Conservation (phyloP, 2,797 vertebrate genomes). For the Brachyalestes nurse region DNA sequence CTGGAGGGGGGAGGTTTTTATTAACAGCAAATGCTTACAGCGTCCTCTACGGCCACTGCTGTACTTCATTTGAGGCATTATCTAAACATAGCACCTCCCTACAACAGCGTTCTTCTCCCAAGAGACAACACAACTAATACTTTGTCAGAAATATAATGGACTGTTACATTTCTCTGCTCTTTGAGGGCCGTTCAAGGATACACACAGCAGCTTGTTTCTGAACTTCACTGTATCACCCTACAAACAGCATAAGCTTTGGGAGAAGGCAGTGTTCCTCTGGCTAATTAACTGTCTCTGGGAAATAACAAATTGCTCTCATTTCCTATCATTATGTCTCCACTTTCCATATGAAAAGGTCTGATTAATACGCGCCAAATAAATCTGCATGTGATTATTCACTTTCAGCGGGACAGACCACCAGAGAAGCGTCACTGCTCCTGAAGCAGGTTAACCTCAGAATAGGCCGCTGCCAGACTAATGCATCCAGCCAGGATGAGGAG, state of each 20-base stretch:
- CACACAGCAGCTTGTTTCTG: neutral
- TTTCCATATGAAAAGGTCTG: constrained; percentile 26
- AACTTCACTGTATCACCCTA: neutral
- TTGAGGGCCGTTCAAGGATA: constrained; percentile 20
- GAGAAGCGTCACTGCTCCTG: neutral
- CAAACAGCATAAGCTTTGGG: neutral
- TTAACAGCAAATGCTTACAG: neutral
- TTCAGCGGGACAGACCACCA: neutral
- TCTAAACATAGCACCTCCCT: constrained; percentile 26
- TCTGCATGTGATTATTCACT: constrained; percentile 19
- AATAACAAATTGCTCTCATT: constrained; percentile 4
- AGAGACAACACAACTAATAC: constrained; percentile 6
- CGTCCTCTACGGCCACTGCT: neutral
- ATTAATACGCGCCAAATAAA: constrained; percentile 3
- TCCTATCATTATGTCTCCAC: constrained; percentile 13
- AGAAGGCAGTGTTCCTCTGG: constrained; percentile 7
- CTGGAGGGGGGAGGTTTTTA: neutral
- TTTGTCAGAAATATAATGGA: constrained; percentile 17
- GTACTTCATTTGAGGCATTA: neutral
- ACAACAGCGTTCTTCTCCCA: neutral
- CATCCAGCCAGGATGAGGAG: constrained; percentile 39
- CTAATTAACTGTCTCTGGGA: constrained; percentile 28
- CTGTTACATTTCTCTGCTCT: constrained; percentile 3
- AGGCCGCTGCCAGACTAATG: constrained; percentile 30
- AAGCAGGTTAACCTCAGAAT: constrained; percentile 13